Conservation (phyloP, 2,888 invertebrate species). For the Tetanocera ferruginea region DNA sequence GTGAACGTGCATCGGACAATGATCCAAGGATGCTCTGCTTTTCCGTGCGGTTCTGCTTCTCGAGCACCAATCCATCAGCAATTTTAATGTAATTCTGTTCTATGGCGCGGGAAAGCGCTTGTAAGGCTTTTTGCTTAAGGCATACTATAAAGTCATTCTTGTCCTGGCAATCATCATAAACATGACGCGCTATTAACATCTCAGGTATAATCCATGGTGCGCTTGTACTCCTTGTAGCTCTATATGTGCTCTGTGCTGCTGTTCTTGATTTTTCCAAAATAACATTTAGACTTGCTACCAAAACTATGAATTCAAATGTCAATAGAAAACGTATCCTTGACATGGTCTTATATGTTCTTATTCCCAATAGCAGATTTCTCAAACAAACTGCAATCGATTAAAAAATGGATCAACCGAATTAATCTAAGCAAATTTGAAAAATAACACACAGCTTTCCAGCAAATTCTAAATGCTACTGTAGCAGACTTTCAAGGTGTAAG, state of each 20-base stretch:
- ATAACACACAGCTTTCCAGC: neutral
- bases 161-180: slow-evolving; percentile 76
- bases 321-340: slow-evolving; percentile 32
- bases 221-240: slow-evolving; percentile 38
- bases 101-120: slow-evolving; percentile 74
- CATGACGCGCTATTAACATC: slow-evolving; percentile 73
- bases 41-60: slow-evolving; percentile 73
- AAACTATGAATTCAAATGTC: neutral
- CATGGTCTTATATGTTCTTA: neutral
- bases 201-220: slow-evolving; percentile 70
- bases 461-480: slow-evolving; percentile 60
- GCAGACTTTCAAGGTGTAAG: slow-evolving; percentile 56
- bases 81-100: slow-evolving; percentile 76
- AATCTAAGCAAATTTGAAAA: neutral
- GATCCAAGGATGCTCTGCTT: slow-evolving; percentile 65
- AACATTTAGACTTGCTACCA: slow-evolving; percentile 17
- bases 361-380: neutral
- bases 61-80: slow-evolving; percentile 74
- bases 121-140: slow-evolving; percentile 75
- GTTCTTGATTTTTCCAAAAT: slow-evolving; percentile 22
- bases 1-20: slow-evolving; percentile 73
- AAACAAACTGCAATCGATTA: neutral
- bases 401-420: neutral
- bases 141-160: slow-evolving; percentile 75
- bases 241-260: slow-evolving; percentile 39